These are phyloP conservation scores for Chionoecetes opilio DNA, from an alignment of 1,140 invertebrate species.

Conservation along the genomic window DNA sequence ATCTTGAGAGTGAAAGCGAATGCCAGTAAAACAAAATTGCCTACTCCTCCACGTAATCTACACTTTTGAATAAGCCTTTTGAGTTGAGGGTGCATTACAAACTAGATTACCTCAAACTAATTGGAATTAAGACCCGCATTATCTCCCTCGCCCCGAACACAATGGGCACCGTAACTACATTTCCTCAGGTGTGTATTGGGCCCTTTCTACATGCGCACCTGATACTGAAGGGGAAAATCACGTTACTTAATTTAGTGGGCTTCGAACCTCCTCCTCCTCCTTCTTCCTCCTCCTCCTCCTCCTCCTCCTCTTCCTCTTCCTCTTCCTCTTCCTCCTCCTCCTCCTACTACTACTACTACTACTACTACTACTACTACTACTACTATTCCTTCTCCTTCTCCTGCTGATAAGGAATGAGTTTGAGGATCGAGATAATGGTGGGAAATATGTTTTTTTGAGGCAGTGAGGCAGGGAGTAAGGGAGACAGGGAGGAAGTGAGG, in stretches of 20 bases:
- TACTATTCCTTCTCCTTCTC: too few species aligned
- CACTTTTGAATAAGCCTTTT: background rate
- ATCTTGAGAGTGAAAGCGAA: background rate
- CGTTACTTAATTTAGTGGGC: conserved; percentile 21
- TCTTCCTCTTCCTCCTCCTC: too few species aligned
- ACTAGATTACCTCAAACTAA: background rate
- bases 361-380: too few species aligned
- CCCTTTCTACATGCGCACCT: background rate
- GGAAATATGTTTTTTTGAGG: background rate
- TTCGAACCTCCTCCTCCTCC: background rate
- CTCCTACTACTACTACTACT: too few species aligned
- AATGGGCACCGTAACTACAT: background rate
- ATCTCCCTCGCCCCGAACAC: background rate
- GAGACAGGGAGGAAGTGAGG: too few species aligned
- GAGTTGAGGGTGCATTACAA: background rate
- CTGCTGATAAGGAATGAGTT: background rate
- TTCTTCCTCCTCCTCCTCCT: too few species aligned
- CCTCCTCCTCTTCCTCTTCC: too few species aligned
- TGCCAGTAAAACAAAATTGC: background rate
- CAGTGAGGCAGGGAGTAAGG: background rate
- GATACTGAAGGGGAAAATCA: background rate
- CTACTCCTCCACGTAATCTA: background rate
- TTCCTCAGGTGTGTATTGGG: background rate
- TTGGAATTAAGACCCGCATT: background rate
- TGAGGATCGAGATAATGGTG: background rate